phyloP scores from a whole-genome alignment of 1,140 invertebrate species.

The Ostrea denselamellosa region DNA sequence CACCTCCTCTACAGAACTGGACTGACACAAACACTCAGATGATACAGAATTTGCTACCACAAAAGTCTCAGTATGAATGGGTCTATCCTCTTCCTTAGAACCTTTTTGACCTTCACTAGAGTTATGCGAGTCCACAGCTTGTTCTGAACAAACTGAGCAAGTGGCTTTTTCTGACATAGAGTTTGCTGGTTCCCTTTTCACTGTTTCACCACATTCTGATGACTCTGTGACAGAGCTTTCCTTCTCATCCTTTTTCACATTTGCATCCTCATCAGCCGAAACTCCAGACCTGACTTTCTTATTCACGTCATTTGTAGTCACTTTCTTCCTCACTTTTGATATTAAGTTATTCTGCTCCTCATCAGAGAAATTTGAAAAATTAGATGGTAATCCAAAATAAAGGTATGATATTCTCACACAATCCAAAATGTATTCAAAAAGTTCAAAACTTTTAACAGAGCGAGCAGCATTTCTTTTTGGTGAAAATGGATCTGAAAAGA shows the following conservation, averaged over 20 bases:
- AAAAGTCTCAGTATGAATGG: not conserved
- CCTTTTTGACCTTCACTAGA: not conserved
- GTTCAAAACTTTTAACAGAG: constrained; percentile 76
- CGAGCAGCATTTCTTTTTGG: constrained; percentile 79
- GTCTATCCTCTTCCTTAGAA: not conserved
- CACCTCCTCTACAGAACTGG: constrained; percentile 6
- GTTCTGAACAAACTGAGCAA: not conserved
- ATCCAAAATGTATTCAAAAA: constrained; percentile 80
- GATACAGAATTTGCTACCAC: constrained; percentile 1
- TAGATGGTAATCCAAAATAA: constrained; percentile 80
- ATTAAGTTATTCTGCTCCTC: constrained; percentile 29
- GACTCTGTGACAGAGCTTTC: not conserved
- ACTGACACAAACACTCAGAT: not conserved
- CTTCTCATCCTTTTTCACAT: not conserved
- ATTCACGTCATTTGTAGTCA: not conserved
- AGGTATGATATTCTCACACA: constrained; percentile 78
- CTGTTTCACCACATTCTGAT: not conserved
- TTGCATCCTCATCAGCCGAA: constrained; percentile 4
- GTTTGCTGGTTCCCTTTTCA: not conserved
- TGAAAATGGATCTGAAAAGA: constrained; percentile 79
- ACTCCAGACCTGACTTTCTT: constrained; percentile 11
- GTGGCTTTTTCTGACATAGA: not conserved
- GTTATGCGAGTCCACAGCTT: not conserved
- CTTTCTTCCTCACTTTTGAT: constrained; percentile 47
- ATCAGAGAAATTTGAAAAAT: constrained; percentile 32